phyloP scores from a whole-genome alignment of 2,888 invertebrate genomes.

The Scrobipalpa costella region DNA sequence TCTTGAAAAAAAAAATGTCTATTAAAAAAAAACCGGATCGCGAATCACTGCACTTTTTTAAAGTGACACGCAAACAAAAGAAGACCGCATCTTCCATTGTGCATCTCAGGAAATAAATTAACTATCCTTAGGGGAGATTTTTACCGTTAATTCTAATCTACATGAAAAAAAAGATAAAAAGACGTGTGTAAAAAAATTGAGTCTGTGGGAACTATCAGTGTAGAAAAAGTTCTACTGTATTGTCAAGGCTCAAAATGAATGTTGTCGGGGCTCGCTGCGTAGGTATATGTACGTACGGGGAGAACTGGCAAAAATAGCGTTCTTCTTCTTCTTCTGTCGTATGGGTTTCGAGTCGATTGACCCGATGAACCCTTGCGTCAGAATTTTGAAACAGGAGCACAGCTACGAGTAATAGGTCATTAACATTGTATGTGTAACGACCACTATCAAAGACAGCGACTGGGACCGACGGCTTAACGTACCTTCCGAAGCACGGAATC shows the following conservation, averaged over 20 bases:
- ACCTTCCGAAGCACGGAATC: no score
- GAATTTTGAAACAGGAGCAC: no score
- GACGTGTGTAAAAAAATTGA: conserved; percentile 59
- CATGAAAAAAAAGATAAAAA: conserved; percentile 64
- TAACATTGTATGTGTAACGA: no score
- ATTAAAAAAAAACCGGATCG: conserved; percentile 35
- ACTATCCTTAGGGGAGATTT: conserved; percentile 74
- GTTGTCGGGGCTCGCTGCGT: no score
- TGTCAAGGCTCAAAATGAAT: no score
- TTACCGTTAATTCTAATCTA: conserved; percentile 77
- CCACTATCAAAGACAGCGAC: no score
- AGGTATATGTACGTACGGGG: not conserved
- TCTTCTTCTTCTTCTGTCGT: no score
- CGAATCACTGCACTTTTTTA: conserved; percentile 48
- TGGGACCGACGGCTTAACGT: no score
- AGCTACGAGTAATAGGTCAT: no score
- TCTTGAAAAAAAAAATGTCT: conserved; percentile 34
- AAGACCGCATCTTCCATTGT: conserved; percentile 72
- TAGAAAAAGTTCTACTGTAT: conserved; percentile 26
- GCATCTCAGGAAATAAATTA: conserved; percentile 75
- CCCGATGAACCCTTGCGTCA: no score
- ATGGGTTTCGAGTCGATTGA: no score
- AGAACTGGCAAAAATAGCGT: not conserved
- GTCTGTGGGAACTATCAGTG: conserved; percentile 68
- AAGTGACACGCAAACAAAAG: conserved; percentile 65